A percentile compares a stretch with the other conserved stretches of the same genome.
Evolutionary conservation across 2,888 invertebrate genomes (phyloP).

Genomic region (Parelbella ahira): DNA sequence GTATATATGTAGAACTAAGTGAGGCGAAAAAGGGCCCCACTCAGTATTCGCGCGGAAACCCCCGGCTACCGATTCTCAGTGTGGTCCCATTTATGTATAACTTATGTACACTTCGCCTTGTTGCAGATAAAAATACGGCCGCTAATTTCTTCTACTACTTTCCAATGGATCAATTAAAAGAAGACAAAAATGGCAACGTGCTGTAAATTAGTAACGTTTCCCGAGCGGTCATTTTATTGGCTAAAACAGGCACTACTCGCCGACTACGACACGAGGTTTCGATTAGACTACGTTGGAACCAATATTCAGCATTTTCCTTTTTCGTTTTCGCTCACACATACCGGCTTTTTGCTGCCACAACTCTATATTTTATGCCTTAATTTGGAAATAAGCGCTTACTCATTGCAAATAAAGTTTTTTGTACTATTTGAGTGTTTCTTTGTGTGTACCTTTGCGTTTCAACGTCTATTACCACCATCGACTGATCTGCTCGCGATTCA

Average conservation of each 20-base stretch:
- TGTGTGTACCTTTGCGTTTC: too few species aligned
- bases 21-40: too few species aligned
- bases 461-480: too few species aligned
- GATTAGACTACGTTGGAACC: conserved; percentile 21
- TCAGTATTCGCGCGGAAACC: too few species aligned
- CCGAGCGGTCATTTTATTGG: conserved; percentile 22
- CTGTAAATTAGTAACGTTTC: conserved; percentile 24
- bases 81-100: too few species aligned
- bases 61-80: too few species aligned
- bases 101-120: not conserved
- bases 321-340: not conserved
- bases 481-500: too few species aligned
- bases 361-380: conserved; percentile 13
- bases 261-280: conserved; percentile 23
- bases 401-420: conserved; percentile 15
- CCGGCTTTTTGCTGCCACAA: conserved; percentile 9
- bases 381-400: conserved; percentile 8
- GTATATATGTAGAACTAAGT: too few species aligned
- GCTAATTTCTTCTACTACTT: conserved; percentile 25
- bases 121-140: conserved; percentile 1
- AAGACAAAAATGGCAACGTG: conserved; percentile 23
- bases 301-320: conserved; percentile 9
- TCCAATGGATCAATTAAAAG: conserved; percentile 29
- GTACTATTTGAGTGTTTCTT: conserved; percentile 2
- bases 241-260: conserved; percentile 18